Percentiles rank a stretch among this genome's conserved stretches.
phyloP scores from a whole-genome alignment of 2,888 invertebrate genomes.

The Stratiomys singularior region DNA sequence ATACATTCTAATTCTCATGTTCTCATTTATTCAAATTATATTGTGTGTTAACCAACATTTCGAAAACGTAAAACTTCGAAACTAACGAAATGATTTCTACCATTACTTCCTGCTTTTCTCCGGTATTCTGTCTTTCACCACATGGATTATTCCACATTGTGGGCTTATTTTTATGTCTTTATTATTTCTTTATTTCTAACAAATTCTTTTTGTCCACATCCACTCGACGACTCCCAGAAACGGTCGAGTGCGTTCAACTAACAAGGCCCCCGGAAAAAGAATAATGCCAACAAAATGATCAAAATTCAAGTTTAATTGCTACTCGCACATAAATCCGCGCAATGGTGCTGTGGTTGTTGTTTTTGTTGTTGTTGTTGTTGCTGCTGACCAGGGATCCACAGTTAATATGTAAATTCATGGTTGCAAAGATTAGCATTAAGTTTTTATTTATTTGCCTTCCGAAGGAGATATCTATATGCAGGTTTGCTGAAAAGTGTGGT shows the following conservation, averaged over 20 bases:
- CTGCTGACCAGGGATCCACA: slow-evolving; percentile 26
- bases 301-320: slow-evolving; percentile 50
- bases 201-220: not conserved
- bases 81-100: not conserved
- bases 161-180: too few relatives aligned
- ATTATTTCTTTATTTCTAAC: not conserved
- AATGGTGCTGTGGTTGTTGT: too few relatives aligned
- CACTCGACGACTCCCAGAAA: slow-evolving; percentile 19
- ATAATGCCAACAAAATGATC: slow-evolving; percentile 37
- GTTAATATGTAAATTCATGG: slow-evolving; percentile 35
- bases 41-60: not conserved
- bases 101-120: slow-evolving; percentile 32
- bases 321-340: slow-evolving; percentile 47
- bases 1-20: not conserved
- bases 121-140: not conserved
- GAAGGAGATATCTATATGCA: too few relatives aligned
- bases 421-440: slow-evolving; percentile 24
- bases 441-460: not conserved
- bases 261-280: slow-evolving; percentile 38
- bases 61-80: not conserved
- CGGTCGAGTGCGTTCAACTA: slow-evolving; percentile 48
- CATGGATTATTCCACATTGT: not conserved
- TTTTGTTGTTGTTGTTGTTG: too few relatives aligned
- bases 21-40: not conserved
- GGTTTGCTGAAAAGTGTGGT: not conserved